These are phyloP conservation scores for Pyrocoelia pectoralis DNA, from an alignment of 2,888 invertebrate species.

Conservation along the genomic window DNA sequence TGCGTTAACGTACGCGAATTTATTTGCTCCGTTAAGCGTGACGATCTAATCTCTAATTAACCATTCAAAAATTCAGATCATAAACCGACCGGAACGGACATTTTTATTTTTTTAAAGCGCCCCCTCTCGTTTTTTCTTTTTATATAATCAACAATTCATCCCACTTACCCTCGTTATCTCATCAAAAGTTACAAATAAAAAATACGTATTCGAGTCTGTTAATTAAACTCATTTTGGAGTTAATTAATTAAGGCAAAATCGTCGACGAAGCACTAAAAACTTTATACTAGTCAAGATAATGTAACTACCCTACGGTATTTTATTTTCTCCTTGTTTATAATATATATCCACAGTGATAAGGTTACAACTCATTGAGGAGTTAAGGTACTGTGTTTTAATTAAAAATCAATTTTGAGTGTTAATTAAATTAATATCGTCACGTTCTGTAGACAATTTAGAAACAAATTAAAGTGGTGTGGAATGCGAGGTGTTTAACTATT, in stretches of 20 bases:
- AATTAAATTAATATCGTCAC: too few relatives aligned
- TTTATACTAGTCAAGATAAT: neutral
- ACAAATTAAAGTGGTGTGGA: too few relatives aligned
- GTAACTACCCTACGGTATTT: neutral
- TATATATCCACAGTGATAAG: neutral
- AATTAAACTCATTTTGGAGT: constrained; percentile 1
- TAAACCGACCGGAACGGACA: constrained; percentile 34
- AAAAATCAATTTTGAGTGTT: too few relatives aligned
- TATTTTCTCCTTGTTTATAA: constrained; percentile 11
- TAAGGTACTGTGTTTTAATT: too few relatives aligned
- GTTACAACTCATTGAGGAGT: too few relatives aligned
- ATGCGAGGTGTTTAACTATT: too few relatives aligned
- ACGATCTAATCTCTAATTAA: constrained; percentile 51
- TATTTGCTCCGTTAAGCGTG: constrained; percentile 51
- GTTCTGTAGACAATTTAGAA: too few relatives aligned
- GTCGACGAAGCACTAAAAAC: constrained; percentile 8
- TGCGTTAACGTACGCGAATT: constrained; percentile 43
- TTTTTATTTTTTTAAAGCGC: neutral
- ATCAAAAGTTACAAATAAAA: constrained; percentile 1
- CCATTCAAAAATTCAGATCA: constrained; percentile 36
- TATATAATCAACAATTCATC: neutral
- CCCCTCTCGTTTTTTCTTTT: neutral
- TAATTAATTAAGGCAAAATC: constrained; percentile 10
- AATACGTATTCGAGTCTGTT: constrained; percentile 2
- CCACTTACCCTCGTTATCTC: neutral